Evolutionary conservation across 2,797 vertebrate genomes (phyloP).

Genomic region (Cuniculus paca): DNA sequence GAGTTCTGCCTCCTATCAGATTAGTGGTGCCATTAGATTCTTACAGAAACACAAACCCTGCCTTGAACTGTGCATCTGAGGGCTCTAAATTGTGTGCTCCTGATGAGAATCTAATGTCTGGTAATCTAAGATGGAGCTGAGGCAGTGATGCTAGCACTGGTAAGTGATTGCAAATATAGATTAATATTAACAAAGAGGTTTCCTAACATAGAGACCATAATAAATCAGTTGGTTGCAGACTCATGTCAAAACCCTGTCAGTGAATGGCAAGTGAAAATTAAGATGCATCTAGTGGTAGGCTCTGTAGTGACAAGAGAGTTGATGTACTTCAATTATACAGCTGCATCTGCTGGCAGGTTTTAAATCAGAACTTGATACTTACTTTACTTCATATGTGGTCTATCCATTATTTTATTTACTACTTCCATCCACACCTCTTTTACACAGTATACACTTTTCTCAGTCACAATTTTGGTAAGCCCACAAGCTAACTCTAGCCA

Average conservation of each 20-base stretch:
- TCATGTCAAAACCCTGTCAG: neutral
- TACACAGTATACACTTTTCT: neutral
- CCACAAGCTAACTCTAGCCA: neutral
- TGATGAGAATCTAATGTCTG: neutral
- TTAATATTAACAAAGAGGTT: neutral
- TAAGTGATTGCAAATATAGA: neutral
- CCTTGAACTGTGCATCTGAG: neutral
- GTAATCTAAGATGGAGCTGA: neutral
- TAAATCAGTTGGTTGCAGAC: neutral
- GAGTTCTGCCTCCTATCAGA: neutral
- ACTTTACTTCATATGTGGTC: neutral
- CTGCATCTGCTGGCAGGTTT: neutral
- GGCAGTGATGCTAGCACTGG: neutral
- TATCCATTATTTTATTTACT: neutral
- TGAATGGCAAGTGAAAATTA: neutral
- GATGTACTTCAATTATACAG: neutral
- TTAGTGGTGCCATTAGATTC: neutral
- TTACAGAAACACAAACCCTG: neutral
- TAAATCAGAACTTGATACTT: neutral
- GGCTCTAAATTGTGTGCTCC: neutral
- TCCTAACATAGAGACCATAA: neutral
- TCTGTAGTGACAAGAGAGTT: neutral
- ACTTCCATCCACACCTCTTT: neutral
- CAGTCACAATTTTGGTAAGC: neutral
- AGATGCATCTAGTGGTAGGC: neutral